Evolutionary conservation across 2,113 vertebrate species (phyloP), one percentile per base, ranked within the genome.

Genomic region (Atherinomorus stipes): DNA sequence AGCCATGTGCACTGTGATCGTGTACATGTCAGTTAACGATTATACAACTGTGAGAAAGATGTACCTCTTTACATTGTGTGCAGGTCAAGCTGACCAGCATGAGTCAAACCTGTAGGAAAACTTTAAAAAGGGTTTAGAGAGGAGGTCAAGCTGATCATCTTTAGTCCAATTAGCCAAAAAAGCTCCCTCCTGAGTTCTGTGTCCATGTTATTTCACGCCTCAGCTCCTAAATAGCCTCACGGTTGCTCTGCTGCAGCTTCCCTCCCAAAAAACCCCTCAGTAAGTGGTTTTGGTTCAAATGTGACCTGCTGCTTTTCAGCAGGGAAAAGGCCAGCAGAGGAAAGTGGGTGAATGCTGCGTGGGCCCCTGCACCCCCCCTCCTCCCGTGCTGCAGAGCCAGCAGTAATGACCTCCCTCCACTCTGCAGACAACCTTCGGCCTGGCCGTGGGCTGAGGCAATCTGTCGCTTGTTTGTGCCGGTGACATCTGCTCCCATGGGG

Each of bases 401-500:
- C 85, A 74, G 81, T 83, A 86, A 88, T 86, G 81, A 83, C 84
- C 88, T 84, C 82, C 85, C 81, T 76, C 71, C 40, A 37, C 70
- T 84, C 65, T 57, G 78, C 66, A 63, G 80, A 82, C 78, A 78
- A 84, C 85, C 85, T 84, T 88, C 83, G 83, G 87, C 76, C 81
- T 76, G 84, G 74, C 83, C 78, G 57, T 81, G 81, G 89, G 87
- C 83, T 64, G 19, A 81, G 69, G 80, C 89, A 91, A 91, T 89
- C 87, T 91, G 85, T 88, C 73, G 80, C 88, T 84, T 87, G 90
- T 89, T 87, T 90, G 78, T 87, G 82, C 66, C 51, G 34, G 65
- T 87, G 87, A 91, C 87, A 90, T 90, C 89, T 91, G 90, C 87
- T 91, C 89, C 90, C 80, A 80, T 37, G 49, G 80, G 87, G 78